These are phyloP conservation scores for Aphaenogaster ashmeadi DNA, from an alignment of 1,140 invertebrate species.

Conservation along the genomic window DNA sequence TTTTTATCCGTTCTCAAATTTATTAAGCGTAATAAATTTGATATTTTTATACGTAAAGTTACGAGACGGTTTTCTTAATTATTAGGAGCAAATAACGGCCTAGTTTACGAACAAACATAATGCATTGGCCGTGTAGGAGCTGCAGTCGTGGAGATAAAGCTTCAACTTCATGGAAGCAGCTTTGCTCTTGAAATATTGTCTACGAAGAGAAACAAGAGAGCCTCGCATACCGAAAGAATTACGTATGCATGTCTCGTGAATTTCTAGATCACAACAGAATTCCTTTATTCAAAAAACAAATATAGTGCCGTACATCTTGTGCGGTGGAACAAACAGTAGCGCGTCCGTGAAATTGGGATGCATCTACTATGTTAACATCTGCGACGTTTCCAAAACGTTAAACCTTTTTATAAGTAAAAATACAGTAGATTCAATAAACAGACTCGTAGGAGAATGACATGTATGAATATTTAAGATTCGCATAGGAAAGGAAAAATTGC, in stretches of 20 bases:
- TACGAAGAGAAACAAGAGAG: constrained; percentile 63
- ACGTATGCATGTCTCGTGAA: constrained; percentile 65
- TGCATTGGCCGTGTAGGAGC: constrained; percentile 32
- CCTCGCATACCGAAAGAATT: constrained; percentile 45
- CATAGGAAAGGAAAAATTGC: not conserved
- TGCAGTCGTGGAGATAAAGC: constrained; percentile 50
- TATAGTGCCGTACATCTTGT: constrained; percentile 55
- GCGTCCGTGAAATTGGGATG: constrained; percentile 47
- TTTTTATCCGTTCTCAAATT: not conserved
- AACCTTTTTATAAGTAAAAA: constrained; percentile 46
- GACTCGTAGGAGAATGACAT: not conserved
- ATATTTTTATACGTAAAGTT: not conserved
- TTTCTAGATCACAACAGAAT: constrained; percentile 62
- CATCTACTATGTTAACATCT: constrained; percentile 51
- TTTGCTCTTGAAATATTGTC: constrained; percentile 67
- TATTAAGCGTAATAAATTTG: not conserved
- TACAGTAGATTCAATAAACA: constrained; percentile 7
- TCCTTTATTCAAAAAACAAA: constrained; percentile 66
- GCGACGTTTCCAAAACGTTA: constrained; percentile 32
- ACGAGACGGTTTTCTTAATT: constrained; percentile 6
- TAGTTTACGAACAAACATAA: constrained; percentile 42
- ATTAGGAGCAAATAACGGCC: constrained; percentile 34
- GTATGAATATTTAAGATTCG: constrained; percentile 17
- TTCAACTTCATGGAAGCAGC: constrained; percentile 57
- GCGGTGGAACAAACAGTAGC: constrained; percentile 45